Evolutionary conservation across 1,140 invertebrate genomes (phyloP), one percentile per base, ranked within the genome.

Genomic region (Pararge aegeria): DNA sequence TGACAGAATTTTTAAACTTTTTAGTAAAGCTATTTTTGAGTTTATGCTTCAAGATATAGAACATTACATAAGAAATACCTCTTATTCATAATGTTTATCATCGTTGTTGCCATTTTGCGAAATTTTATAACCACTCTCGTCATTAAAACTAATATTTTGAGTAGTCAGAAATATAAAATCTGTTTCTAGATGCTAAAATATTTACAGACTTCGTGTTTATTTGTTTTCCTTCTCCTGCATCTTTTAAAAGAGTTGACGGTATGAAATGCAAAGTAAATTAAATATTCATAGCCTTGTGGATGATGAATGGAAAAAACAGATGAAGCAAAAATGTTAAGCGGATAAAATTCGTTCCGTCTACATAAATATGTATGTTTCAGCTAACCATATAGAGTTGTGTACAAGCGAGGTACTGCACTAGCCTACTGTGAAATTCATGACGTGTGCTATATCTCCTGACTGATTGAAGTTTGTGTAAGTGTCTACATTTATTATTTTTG

Each of bases 381-480:
- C 37, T 59, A 24, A 13, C 10, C 24, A 50, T 55, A 65, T 37
- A 40, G 16, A 40, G 16, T 51, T 42, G 49, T 59, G 51, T 55
- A 70, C 60, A 59, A 57, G 55, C 53, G 37, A 44, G 72, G 70
- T 75, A 80, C 68, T 68, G 71, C 68, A 75, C 59, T 56, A 65
- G 59, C 58, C 72, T 78, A 66, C 73, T 85, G 59, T 75, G 68
- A 78, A 73, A 85, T 85, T 85, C 82, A 85, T 78, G 70, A 78
- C 80, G 69, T 73, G 68, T 66, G 65, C 64, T 68, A 57, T 54
- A 61, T 63, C 54, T 67, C 55, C 66, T 77, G 74, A 76, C 78
- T 85, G 80, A 85, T 85, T 85, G 78, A 64, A 61, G 66, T 69
- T 50, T 61, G 55, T 68, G 59, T 67, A 57, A 71, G 73, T 64